Evolutionary conservation across 1,140 invertebrate genomes (phyloP).

Genomic region (Protaetia brevitarsis): DNA sequence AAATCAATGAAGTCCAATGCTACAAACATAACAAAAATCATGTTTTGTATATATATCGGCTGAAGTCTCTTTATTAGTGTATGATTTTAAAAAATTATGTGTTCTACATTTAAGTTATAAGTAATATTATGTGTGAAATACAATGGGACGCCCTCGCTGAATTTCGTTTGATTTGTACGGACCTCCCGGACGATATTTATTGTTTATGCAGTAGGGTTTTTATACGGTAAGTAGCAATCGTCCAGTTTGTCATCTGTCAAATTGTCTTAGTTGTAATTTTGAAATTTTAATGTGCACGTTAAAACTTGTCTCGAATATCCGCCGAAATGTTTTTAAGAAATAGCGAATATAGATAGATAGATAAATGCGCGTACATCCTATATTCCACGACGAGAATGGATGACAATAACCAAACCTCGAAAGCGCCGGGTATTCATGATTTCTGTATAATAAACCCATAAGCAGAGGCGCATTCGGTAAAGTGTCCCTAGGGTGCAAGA

Average conservation of each 20-base stretch:
- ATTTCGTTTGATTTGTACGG: constrained; percentile 37
- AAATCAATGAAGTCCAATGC: constrained; percentile 7
- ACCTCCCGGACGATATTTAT: constrained; percentile 33
- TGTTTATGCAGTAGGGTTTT: constrained; percentile 47
- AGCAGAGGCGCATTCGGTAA: constrained; percentile 93
- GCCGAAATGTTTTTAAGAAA: background rate
- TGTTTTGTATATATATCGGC: constrained; percentile 5
- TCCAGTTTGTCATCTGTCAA: constrained; percentile 36
- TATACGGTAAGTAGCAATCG: constrained; percentile 42
- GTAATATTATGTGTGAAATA: constrained; percentile 42
- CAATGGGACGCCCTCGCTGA: constrained; percentile 44
- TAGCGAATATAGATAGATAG: background rate
- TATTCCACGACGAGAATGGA: constrained; percentile 28
- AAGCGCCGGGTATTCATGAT: constrained; percentile 79
- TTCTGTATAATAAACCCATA: constrained; percentile 89
- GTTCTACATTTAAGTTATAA: background rate
- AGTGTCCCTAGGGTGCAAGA: constrained; percentile 89
- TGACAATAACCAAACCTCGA: constrained; percentile 29
- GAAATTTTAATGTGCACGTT: constrained; percentile 4
- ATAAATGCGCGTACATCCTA: background rate
- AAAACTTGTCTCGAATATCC: background rate
- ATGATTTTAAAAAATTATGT: constrained; percentile 5
- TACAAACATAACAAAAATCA: background rate
- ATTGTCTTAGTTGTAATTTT: background rate
- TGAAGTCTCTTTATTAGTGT: background rate